Conservation (phyloP, 1,140 invertebrate species). For the Hydropsyche tenuis region DNA sequence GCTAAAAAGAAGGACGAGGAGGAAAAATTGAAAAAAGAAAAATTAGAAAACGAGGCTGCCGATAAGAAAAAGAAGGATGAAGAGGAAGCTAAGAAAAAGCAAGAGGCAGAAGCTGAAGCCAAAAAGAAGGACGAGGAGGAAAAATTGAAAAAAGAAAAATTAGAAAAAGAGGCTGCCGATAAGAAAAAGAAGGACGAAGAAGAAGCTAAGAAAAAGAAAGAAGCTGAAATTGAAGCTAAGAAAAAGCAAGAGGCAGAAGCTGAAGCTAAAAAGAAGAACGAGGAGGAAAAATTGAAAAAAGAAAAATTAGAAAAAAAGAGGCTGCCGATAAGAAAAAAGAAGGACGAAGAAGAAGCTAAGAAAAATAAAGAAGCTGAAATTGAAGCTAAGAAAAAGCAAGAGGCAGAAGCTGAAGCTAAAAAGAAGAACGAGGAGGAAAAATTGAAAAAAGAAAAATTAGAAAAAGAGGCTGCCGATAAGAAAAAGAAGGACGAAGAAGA, state of each 20-base stretch:
- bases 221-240: constrained; percentile 52
- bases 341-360: constrained; percentile 38
- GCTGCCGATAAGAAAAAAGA: constrained; percentile 33
- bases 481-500: too few relatives aligned
- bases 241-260: constrained; percentile 51
- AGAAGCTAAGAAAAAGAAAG: constrained; percentile 41
- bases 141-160: too few relatives aligned
- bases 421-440: constrained; percentile 5
- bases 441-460: constrained; percentile 37
- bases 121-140: constrained; percentile 34
- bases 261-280: constrained; percentile 33
- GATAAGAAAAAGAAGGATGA: constrained; percentile 24
- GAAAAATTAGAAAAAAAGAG: too few relatives aligned
- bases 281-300: constrained; percentile 49
- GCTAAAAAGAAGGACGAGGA: constrained; percentile 26
- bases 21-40: constrained; percentile 34
- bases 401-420: constrained; percentile 1
- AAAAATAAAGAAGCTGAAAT: constrained; percentile 41
- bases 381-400: neutral
- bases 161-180: too few relatives aligned
- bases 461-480: constrained; percentile 39
- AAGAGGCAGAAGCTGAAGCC: constrained; percentile 25
- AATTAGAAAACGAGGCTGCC: constrained; percentile 23
- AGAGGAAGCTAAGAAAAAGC: too few relatives aligned
- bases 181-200: constrained; percentile 42